Percentiles rank a stretch among this genome's conserved stretches.
phyloP scores from a whole-genome alignment of 2,797 vertebrate genomes.

The Astyanax mexicanus region DNA sequence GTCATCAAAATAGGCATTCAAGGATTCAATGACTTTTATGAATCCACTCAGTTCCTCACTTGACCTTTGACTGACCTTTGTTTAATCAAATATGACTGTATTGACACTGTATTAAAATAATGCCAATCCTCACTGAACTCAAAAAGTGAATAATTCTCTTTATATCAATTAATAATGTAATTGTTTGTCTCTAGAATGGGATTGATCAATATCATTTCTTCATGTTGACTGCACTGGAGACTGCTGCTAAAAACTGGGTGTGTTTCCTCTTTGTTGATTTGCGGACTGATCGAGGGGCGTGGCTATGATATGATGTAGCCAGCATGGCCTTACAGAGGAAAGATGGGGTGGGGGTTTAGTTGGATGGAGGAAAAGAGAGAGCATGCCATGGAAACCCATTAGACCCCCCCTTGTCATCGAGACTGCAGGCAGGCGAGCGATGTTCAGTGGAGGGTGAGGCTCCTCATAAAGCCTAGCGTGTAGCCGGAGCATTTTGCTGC shows the following conservation, averaged over 20 bases:
- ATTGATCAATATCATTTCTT: neutral
- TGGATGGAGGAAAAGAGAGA: neutral
- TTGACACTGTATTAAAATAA: neutral
- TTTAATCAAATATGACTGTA: neutral
- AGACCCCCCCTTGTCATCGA: conserved; percentile 1
- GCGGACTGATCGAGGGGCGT: neutral
- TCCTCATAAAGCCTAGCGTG: conserved; percentile 37
- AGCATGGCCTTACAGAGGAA: neutral
- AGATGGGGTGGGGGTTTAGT: neutral
- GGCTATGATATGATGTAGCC: conserved; percentile 1
- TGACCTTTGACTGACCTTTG: no score
- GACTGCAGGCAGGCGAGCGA: neutral
- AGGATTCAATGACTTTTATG: neutral
- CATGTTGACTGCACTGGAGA: no score
- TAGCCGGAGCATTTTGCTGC: conserved; percentile 24
- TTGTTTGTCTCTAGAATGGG: neutral
- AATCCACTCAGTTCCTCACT: neutral
- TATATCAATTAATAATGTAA: neutral
- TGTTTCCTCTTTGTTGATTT: conserved; percentile 14
- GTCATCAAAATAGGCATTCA: no score
- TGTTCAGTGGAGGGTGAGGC: conserved; percentile 19
- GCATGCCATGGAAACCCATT: conserved; percentile 23
- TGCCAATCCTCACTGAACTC: neutral
- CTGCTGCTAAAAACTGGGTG: neutral
- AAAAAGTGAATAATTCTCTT: neutral